Conservation (phyloP, 1,140 invertebrate genomes). For the Conopomorpha cramerella region DNA sequence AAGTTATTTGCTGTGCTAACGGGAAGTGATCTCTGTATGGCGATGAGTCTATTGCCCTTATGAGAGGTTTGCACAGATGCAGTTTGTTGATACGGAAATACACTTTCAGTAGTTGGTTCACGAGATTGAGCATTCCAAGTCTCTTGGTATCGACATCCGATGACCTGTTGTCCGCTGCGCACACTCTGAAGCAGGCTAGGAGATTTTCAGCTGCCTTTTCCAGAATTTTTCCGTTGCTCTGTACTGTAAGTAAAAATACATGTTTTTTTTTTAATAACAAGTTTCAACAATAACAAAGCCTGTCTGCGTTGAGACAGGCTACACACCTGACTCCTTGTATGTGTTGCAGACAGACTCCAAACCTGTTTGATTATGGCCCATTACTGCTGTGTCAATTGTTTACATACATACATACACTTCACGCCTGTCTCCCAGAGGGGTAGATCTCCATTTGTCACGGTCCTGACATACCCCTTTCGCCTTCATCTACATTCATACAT, state of each 20-base stretch:
- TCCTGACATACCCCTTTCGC: no score
- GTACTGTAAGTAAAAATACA: conserved; percentile 22
- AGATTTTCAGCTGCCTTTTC: conserved; percentile 94
- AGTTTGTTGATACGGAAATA: conserved; percentile 97
- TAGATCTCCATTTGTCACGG: no score
- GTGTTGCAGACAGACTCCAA: no score
- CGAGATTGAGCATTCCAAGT: conserved; percentile 93
- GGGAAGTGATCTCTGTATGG: conserved; percentile 88
- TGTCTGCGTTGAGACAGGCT: no score
- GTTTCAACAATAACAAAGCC: background rate
- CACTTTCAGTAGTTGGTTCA: conserved; percentile 97
- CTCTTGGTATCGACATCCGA: conserved; percentile 90
- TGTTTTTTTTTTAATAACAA: background rate
- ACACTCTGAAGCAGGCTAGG: conserved; percentile 94
- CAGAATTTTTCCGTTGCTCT: conserved; percentile 64
- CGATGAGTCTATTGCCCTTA: conserved; percentile 92
- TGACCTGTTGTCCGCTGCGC: conserved; percentile 89
- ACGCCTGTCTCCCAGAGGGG: no score
- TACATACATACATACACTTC: no score
- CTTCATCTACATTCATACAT: no score
- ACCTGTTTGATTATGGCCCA: no score
- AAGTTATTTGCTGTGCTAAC: conserved; percentile 88
- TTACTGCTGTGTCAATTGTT: no score
- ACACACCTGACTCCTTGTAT: no score
- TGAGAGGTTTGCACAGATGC: conserved; percentile 95